Evolutionary conservation across 2,888 invertebrate genomes (phyloP), one percentile per base, ranked within the genome.

Genomic region (Minunthozetes semirufus): DNA sequence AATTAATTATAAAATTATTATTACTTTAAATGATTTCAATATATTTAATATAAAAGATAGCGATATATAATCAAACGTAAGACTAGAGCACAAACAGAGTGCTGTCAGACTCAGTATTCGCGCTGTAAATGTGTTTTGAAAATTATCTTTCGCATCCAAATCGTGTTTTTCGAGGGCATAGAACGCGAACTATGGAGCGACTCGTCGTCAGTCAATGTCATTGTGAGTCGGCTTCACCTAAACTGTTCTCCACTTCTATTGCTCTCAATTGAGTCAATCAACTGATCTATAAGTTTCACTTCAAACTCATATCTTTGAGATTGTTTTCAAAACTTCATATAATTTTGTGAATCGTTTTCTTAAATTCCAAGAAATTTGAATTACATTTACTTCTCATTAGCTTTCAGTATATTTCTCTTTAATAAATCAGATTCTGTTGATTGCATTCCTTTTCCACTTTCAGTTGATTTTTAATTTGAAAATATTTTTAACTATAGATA

Each of bases 221-320:
- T n/a, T 22, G 66, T 25, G 70, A 70, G 70, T 70, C 48, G 70
- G 70, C 70, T 70, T 70, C 70, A 48, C 70, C 70, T 70, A 5
- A 68, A 70, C 46, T 70, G 42, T 42, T 17, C 38, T 33, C 33
- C 27, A 66, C 38, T 38, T 38, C 63, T 66, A 66, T 66, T 59
- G 59, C 59, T 29, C 15, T 27, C 59, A 59, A 59, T 59, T 38
- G 3, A 38, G 63, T 66, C 38, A 42, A 61, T 66, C 38, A 38
- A 66, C n/a, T 66, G 33, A 66, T 66, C 4, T 19, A 25, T 27
- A 27, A 59, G 15, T 22, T 27, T 25, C 25, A 27, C 59, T 25
- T 48, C 25, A 59, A 22, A 59, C 56, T 9, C 50, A n/a, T 50
- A 19, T 9, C 50, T n/a, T 50, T 50, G 19, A 50, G 19, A 48